Percentiles rank a stretch among this genome's conserved stretches.
These are phyloP conservation scores for Magallana angulata DNA, from an alignment of 1,140 invertebrate genomes.

Conservation along the genomic window DNA sequence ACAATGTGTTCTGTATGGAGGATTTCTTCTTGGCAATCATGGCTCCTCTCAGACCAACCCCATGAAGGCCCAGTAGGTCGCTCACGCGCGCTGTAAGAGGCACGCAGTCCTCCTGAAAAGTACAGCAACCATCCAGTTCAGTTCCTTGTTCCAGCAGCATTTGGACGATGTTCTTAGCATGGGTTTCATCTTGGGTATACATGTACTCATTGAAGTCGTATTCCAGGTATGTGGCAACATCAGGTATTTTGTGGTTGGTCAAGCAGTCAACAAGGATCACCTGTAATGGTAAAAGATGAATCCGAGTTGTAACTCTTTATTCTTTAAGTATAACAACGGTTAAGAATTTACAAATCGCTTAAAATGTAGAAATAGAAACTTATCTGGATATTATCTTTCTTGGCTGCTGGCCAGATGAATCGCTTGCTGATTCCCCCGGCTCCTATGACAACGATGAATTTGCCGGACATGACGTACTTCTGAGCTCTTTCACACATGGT, in stretches of 20 bases:
- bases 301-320: too few relatives aligned
- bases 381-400: constrained; percentile 64
- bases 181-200: constrained; percentile 47
- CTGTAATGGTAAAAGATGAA: constrained; percentile 46
- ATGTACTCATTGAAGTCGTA: constrained; percentile 61
- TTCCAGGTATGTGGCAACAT: constrained; percentile 41
- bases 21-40: constrained; percentile 65
- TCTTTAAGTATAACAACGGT: too few relatives aligned
- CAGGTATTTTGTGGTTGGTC: not conserved
- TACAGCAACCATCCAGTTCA: constrained; percentile 60
- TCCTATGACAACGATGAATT: constrained; percentile 58
- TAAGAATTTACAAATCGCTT: constrained; percentile 7
- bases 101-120: constrained; percentile 65
- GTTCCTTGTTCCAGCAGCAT: constrained; percentile 31
- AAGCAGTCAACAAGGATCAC: constrained; percentile 62
- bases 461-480: constrained; percentile 54
- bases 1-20: constrained; percentile 57
- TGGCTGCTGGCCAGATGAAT: constrained; percentile 51
- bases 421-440: constrained; percentile 51
- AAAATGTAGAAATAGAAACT: not conserved
- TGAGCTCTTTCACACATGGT: constrained; percentile 63
- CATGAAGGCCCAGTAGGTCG: constrained; percentile 49
- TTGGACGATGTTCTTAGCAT: constrained; percentile 60
- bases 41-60: constrained; percentile 52
- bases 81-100: constrained; percentile 59